Evolutionary conservation across 2,797 vertebrate species (phyloP), one percentile per base, ranked within the genome.

Genomic region (Tapirus indicus): DNA sequence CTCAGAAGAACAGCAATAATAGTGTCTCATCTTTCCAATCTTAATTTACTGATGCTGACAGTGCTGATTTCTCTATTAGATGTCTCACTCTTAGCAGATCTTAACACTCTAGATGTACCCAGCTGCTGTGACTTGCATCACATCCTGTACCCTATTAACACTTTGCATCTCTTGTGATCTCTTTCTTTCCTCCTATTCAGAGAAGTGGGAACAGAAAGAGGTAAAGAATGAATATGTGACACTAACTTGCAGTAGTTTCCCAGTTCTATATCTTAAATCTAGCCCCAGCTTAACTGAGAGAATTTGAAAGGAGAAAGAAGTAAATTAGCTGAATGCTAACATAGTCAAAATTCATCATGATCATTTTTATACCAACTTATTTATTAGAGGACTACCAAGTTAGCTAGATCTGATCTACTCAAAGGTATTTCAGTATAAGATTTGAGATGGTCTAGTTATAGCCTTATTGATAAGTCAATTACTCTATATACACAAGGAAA

Each of bases 41-140:
- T 75, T 86, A 66, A 97, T 47, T 86, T 93, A 60, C 86, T 77
- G 64, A 94, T 58, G 44, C 64, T 80, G 27, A 56, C 29, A n/a
- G 47, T 82, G 78, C 38, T 84, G 5, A 41, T 58, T 95, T 74
- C 84, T 96, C 66, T 58, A 2, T 82, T 64, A 60, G 44, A 25
- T 47, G 4, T 13, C 35, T 58, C 54, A 35, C 20, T 77, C 29
- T 87, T 64, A 68, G 47, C 25, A 79, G 78, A 62, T 56, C 27
- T 68, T 52, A 60, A 27, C 9, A 17, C 60, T 18, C 20, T 20
- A 29, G 27, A 52, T 32, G 13, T 49, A 35, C 62, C 41, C 54
- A 88, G 66, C 7, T 58, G 38, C 79, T 72, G 18, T 4, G 60
- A 9, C 21, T 58, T 32, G 8, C 32, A 47, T 64, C 18, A 54